These are phyloP conservation scores for Drosophila pseudotakahashii DNA, from an alignment of 2,888 invertebrate species.

Conservation along the genomic window DNA sequence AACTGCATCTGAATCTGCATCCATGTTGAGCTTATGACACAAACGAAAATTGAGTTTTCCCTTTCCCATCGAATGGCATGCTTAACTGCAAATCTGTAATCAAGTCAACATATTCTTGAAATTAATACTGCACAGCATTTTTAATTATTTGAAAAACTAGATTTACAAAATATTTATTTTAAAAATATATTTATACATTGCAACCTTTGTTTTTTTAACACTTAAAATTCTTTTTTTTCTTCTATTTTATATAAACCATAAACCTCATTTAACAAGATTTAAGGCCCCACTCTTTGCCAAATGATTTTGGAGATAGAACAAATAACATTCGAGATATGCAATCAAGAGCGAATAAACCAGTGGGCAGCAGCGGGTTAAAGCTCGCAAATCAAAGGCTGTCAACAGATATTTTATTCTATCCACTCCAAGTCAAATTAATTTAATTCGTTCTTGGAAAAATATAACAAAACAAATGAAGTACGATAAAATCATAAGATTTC, in stretches of 20 bases:
- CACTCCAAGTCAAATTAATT: constrained; percentile 5
- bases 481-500: not conserved
- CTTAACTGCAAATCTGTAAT: not conserved
- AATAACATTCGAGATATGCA: too few species aligned
- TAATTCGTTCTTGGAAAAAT: not conserved
- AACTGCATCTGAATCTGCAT: not conserved
- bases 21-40: constrained; percentile 7
- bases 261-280: not conserved
- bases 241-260: not conserved
- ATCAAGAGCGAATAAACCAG: constrained; percentile 6
- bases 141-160: not conserved
- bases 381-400: constrained; percentile 35
- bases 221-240: too few species aligned
- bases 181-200: too few species aligned
- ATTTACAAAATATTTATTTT: too few species aligned
- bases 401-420: constrained; percentile 23
- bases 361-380: constrained; percentile 3
- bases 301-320: not conserved
- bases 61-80: not conserved
- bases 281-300: not conserved
- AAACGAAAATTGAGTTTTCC: constrained; percentile 21
- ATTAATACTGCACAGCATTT: not conserved
- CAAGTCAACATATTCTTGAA: not conserved
- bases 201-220: too few species aligned
- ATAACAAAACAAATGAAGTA: not conserved